Base-by-base conservation (phyloP, 2,113 vertebrate genomes). In the Naja naja region DNA sequence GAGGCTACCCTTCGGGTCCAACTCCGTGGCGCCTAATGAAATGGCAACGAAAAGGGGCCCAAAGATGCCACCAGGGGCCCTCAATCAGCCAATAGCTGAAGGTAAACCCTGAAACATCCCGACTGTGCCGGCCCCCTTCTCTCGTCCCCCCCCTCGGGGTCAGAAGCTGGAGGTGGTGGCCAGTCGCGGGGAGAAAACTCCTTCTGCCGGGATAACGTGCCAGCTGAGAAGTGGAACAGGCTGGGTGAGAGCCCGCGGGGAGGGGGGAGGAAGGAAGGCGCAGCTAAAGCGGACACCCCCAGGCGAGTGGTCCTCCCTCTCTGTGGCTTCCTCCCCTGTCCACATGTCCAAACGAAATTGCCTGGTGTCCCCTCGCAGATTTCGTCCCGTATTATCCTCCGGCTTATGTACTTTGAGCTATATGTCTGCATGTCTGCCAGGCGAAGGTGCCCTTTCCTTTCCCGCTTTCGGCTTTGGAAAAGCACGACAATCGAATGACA, bases 21-120 rank as follows among this genome's bases (percentile, higher is more conserved):
- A 81, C 39, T 81, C 69, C n/a, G n/a, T 81, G 16, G n/a, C 64
- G 88, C n/a, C 90, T 95, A 94, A 96, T 96, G 94, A 95, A 93
- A 95, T 85, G 89, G 93, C 94, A 96, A 96, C 95, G 8, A 45
- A 95, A 97, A 95, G 93, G 39, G 91, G 22, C 69, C n/a, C 4
- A 16, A 90, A 69, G 10, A 20, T 10, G 64, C 30, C 64, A 16
- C 64, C 64, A 34, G 14, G 16, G n/a, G n/a, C 69, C 16, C 2
- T 39, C 69, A 9, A 20, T 81, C 69, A 39, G 34, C 2, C 16
- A 39, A 81, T 39, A 81, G 69, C 6, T 39, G 6, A 81, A 39
- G 69, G 2, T 20, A 39, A 39, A 20, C 34, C 7, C 6, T 2
- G 5, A 39, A 81, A 39, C 60, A 8, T 34, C 25, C 81, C 25